Base-by-base conservation (phyloP, 2,797 vertebrate species). In the Tauraco hartlaubi region DNA sequence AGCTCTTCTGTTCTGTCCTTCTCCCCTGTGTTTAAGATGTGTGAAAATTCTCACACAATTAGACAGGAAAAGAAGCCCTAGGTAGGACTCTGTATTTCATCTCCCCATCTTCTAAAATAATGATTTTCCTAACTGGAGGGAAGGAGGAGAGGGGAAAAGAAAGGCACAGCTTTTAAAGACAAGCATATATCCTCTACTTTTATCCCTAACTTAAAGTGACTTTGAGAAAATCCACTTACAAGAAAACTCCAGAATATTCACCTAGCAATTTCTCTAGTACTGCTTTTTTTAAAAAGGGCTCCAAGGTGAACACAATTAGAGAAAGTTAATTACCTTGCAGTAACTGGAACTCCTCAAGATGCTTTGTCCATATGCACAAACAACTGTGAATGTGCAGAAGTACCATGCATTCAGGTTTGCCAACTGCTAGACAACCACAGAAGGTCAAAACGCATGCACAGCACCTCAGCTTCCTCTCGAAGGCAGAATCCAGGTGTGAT, bases 71-170 rank as follows among this genome's bases (percentile, higher is more conserved):
- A 96, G 90, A 82, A 96, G 39, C 44, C 83, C 92, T 88, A 90
- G 59, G 90, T 86, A 92, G 83, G 41, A 66, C 52, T 78, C 66
- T 56, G 5, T 83, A 82, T 95, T 95, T 96, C 83, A 96, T 93
- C 90, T 95, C 90, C 77, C 74, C 88, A 86, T 90, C 90, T 94
- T 88, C 82, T 96, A 93, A 90, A 92, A 94, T 94, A 96, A 97
- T 87, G 71, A 92, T 88, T 96, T 92, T 85, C 66, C 90, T 94
- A 87, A 92, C 85, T 86, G 64, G 73, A 85, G 90, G 81, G 90
- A 96, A 91, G 55, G 43, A 97, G 35, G 25, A 83, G 21, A 83
- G 56, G 37, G 69, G 52, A 52, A 92, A 94, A 90, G 81, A 84
- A 94, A 94, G 33, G 37, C 69, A 95, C 8, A 71, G 90, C 46